A percentile compares a stretch with the other conserved stretches of the same genome.
phyloP scores from a whole-genome alignment of 2,113 vertebrate species.

The Columba livia region DNA sequence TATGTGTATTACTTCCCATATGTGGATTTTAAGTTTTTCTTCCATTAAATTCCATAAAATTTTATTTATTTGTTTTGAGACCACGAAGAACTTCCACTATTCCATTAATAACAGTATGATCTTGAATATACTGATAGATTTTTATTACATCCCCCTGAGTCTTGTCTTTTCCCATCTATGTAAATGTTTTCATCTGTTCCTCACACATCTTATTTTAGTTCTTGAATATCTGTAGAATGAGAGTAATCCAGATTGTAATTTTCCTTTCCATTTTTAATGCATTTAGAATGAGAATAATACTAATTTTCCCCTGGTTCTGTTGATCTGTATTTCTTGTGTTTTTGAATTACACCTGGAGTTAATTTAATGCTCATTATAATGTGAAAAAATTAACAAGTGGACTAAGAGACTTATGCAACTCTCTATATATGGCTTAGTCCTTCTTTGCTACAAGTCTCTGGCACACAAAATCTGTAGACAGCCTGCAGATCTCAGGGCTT shows the following conservation, averaged over 20 bases:
- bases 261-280: not conserved
- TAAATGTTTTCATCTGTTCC: not conserved
- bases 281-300: not conserved
- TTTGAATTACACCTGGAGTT: not conserved
- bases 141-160: not conserved
- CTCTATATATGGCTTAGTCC: not conserved
- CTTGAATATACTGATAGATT: not conserved
- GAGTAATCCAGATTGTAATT: not conserved
- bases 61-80: not conserved
- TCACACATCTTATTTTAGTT: not conserved
- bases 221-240: not conserved
- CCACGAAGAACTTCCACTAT: not conserved
- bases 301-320: not conserved
- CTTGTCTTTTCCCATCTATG: not conserved
- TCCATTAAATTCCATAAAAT: not conserved
- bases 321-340: not conserved
- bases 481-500: not conserved
- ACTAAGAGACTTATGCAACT: not conserved
- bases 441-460: not conserved
- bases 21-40: not conserved
- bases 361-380: not conserved
- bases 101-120: not conserved
- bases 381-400: not conserved
- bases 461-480: not conserved
- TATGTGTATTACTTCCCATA: not conserved